A percentile compares a stretch with the other conserved stretches of the same genome.
These are phyloP conservation scores for Podilymbus podiceps DNA, from an alignment of 2,113 vertebrate species.

Conservation along the genomic window DNA sequence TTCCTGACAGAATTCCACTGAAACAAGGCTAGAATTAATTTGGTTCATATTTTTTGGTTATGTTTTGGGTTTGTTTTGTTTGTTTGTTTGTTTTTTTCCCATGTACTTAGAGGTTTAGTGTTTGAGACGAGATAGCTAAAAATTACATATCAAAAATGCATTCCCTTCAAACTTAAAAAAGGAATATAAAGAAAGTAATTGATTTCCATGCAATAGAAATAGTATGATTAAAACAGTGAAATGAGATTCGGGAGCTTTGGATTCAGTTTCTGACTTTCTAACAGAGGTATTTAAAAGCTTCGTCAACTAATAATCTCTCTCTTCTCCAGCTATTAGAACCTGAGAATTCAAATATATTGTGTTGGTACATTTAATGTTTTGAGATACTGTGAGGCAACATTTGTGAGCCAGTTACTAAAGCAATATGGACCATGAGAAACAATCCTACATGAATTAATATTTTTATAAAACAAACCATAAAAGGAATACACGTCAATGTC, in stretches of 20 bases:
- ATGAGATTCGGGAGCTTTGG: background rate
- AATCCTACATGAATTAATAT: background rate
- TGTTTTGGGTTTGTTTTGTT: too few relatives aligned
- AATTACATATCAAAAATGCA: background rate
- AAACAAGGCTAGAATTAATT: background rate
- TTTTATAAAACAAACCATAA: slow-evolving; percentile 57
- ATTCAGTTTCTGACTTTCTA: background rate
- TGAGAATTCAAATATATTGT: background rate
- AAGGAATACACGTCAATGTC: slow-evolving; percentile 68
- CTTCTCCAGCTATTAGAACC: background rate
- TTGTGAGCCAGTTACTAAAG: background rate
- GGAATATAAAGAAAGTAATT: background rate
- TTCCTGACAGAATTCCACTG: background rate
- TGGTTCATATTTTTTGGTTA: background rate
- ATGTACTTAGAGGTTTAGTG: background rate
- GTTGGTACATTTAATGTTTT: background rate
- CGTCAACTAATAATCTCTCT: background rate
- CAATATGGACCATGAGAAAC: background rate
- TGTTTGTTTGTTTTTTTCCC: background rate
- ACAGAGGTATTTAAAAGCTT: background rate
- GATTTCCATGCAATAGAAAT: background rate
- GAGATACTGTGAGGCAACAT: background rate
- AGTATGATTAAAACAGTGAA: background rate
- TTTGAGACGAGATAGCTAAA: background rate
- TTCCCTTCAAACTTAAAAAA: background rate